Evolutionary conservation across 2,888 invertebrate genomes (phyloP).

Genomic region (Bruchidius siliquastri): DNA sequence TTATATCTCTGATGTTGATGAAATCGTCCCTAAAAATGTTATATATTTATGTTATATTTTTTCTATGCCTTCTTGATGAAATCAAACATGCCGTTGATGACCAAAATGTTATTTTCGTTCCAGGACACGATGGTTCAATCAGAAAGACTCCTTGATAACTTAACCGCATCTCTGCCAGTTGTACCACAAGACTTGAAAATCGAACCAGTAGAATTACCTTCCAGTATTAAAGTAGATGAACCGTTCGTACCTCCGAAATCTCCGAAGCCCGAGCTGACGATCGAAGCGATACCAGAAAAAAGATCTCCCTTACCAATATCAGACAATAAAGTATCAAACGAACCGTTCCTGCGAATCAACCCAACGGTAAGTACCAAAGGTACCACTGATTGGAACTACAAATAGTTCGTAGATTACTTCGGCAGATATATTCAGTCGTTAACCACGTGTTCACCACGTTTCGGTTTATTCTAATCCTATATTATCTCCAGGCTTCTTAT

Average conservation of each 20-base stretch:
- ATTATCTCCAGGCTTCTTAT: no score
- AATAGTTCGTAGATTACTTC: no score
- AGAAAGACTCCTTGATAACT: slow-evolving; percentile 52
- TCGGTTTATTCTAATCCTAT: no score
- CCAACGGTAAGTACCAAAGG: background rate
- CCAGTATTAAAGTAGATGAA: slow-evolving; percentile 20
- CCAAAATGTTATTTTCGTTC: slow-evolving; percentile 32
- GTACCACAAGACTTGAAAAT: slow-evolving; percentile 47
- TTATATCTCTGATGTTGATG: no score
- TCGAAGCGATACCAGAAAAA: slow-evolving; percentile 23
- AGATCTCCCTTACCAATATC: slow-evolving; percentile 10
- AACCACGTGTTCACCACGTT: no score
- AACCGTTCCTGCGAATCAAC: background rate
- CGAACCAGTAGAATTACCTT: slow-evolving; percentile 27
- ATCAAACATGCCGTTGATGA: no score
- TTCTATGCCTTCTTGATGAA: no score
- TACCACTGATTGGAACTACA: no score
- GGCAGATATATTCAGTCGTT: no score
- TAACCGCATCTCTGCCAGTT: slow-evolving; percentile 35
- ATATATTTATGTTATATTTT: no score
- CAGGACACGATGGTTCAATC: slow-evolving; percentile 59
- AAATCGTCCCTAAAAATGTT: no score
- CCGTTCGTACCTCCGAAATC: slow-evolving; percentile 14
- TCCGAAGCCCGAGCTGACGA: slow-evolving; percentile 24
- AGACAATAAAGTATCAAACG: slow-evolving; percentile 11